Percentiles rank a stretch among this genome's conserved stretches.
Conservation (phyloP, 2,113 vertebrate species). For the Emydura subglobosa region DNA sequence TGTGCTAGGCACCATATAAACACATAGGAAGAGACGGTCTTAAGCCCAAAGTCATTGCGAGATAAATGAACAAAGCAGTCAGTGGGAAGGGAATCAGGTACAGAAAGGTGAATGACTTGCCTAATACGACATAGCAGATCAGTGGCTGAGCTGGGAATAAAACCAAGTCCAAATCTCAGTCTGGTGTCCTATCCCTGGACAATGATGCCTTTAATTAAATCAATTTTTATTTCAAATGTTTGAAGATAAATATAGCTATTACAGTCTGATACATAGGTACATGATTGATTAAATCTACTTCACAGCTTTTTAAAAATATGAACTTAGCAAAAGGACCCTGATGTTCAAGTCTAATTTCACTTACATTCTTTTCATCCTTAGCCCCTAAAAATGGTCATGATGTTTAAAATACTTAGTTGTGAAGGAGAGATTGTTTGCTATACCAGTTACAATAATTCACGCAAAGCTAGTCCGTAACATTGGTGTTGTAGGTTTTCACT, state of each 20-base stretch:
- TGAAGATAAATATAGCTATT: background rate
- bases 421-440: background rate
- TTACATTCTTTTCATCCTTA: background rate
- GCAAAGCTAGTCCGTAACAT: background rate
- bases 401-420: rapidly evolving
- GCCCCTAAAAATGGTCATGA: background rate
- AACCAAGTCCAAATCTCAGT: rapidly evolving
- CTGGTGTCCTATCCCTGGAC: background rate
- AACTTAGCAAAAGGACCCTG: background rate
- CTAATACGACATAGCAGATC: rapidly evolving
- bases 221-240: background rate
- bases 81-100: background rate
- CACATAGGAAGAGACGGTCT: background rate
- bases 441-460: background rate
- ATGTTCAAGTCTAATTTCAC: background rate
- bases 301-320: background rate
- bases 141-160: background rate
- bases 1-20: background rate
- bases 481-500: background rate
- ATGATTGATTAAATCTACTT: background rate
- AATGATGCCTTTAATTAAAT: background rate
- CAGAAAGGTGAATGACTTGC: background rate
- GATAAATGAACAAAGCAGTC: background rate
- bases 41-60: background rate
- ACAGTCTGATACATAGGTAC: background rate